Evolutionary conservation across 2,888 invertebrate species (phyloP).

Genomic region (Loripinus fragilis): DNA sequence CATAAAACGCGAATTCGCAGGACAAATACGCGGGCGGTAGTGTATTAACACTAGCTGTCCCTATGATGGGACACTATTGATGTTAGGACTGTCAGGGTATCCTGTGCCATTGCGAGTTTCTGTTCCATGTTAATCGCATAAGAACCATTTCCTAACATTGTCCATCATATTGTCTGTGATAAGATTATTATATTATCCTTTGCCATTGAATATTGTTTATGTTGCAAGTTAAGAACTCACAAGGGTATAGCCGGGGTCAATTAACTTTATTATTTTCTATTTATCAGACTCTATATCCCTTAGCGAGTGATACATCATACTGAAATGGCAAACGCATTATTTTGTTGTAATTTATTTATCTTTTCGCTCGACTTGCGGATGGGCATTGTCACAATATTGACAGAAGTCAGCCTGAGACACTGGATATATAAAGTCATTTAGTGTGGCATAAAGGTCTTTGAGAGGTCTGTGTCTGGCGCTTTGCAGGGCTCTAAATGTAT

Average conservation of each 20-base stretch:
- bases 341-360: constrained; percentile 2
- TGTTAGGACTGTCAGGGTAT: too few relatives aligned
- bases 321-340: constrained; percentile 8
- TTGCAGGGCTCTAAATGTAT: too few relatives aligned
- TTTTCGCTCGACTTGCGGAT: neutral
- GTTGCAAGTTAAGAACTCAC: constrained; percentile 21
- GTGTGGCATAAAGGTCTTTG: neutral
- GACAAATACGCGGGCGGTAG: too few relatives aligned
- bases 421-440: neutral
- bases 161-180: neutral
- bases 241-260: constrained; percentile 34
- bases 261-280: constrained; percentile 50
- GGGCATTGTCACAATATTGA: neutral
- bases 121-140: too few relatives aligned
- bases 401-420: neutral
- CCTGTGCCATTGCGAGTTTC: too few relatives aligned
- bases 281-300: constrained; percentile 22
- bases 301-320: neutral
- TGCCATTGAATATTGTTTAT: constrained; percentile 46
- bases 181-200: constrained; percentile 33
- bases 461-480: neutral
- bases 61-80: too few relatives aligned
- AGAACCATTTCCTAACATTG: too few relatives aligned
- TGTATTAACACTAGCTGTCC: too few relatives aligned
- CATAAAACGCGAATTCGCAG: too few relatives aligned